Evolutionary conservation across 2,888 invertebrate species (phyloP).

Genomic region (Sabatieria punctata): DNA sequence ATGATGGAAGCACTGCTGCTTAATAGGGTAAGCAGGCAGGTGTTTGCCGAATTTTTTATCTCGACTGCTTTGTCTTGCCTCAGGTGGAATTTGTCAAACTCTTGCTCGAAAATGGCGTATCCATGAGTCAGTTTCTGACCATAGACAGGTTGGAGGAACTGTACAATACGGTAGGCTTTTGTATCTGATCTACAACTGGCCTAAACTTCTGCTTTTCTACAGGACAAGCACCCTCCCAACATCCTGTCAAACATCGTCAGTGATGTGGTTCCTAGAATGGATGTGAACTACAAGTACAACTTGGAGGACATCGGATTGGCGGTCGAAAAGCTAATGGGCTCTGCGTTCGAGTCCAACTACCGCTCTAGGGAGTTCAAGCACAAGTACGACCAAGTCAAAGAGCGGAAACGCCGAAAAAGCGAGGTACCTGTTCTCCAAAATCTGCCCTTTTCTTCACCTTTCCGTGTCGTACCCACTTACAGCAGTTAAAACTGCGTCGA

Average conservation of each 20-base stretch:
- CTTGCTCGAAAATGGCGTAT: conserved; percentile 87
- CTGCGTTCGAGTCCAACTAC: conserved; percentile 84
- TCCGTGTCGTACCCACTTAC: too few relatives aligned
- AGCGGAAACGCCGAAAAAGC: conserved; percentile 45
- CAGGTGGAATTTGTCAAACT: conserved; percentile 93
- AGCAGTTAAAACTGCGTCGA: too few relatives aligned
- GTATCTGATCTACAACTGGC: conserved; percentile 1
- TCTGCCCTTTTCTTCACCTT: not conserved
- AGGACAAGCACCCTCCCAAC: conserved; percentile 64
- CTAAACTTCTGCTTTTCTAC: conserved; percentile 11
- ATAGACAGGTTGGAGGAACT: conserved; percentile 85
- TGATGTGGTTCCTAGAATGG: conserved; percentile 50
- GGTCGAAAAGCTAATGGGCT: conserved; percentile 94
- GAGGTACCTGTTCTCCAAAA: conserved; percentile 1
- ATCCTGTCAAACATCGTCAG: conserved; percentile 78
- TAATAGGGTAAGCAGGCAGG: conserved; percentile 48
- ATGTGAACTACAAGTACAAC: conserved; percentile 55
- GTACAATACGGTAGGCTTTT: conserved; percentile 55
- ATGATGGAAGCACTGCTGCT: conserved; percentile 91
- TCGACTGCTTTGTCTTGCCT: conserved; percentile 49
- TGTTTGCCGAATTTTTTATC: not conserved
- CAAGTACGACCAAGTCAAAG: conserved; percentile 75
- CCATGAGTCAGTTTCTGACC: conserved; percentile 89
- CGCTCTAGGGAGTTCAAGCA: conserved; percentile 80
- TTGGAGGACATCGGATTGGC: conserved; percentile 88